Evolutionary conservation across 2,113 vertebrate genomes (phyloP).

Genomic region (Xyrauchen texanus): DNA sequence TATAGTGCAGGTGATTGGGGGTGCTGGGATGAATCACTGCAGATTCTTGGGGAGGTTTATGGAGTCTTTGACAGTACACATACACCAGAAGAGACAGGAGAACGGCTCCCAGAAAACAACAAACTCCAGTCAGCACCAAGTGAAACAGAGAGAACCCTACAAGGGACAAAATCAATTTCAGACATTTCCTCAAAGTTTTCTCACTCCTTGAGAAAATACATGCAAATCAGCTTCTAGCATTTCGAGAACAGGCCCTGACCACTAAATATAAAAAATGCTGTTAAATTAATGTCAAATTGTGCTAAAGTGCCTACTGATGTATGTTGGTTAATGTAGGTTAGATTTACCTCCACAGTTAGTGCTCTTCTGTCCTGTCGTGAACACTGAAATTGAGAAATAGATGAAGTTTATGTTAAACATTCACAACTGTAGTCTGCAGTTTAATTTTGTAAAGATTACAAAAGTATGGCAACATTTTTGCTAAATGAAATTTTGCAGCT

Average conservation of each 20-base stretch:
- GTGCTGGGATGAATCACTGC: conserved; percentile 92
- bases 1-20: conserved; percentile 93
- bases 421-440: neutral
- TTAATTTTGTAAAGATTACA: too few species aligned
- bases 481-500: too few species aligned
- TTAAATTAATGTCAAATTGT: neutral
- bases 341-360: conserved; percentile 83
- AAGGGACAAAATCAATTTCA: neutral
- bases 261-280: neutral
- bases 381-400: conserved; percentile 72
- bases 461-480: too few species aligned
- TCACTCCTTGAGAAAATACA: too few species aligned
- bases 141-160: conserved; percentile 91
- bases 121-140: conserved; percentile 85
- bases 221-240: too few species aligned
- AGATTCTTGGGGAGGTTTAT: conserved; percentile 87
- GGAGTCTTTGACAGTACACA: conserved; percentile 86
- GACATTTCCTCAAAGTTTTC: too few species aligned
- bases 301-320: neutral
- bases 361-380: conserved; percentile 83
- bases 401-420: conserved; percentile 19
- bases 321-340: neutral
- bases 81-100: conserved; percentile 86
- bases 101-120: conserved; percentile 89
- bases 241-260: too few species aligned